phyloP scores from a whole-genome alignment of 2,888 invertebrate genomes.

The Sarcophaga subvicina region DNA sequence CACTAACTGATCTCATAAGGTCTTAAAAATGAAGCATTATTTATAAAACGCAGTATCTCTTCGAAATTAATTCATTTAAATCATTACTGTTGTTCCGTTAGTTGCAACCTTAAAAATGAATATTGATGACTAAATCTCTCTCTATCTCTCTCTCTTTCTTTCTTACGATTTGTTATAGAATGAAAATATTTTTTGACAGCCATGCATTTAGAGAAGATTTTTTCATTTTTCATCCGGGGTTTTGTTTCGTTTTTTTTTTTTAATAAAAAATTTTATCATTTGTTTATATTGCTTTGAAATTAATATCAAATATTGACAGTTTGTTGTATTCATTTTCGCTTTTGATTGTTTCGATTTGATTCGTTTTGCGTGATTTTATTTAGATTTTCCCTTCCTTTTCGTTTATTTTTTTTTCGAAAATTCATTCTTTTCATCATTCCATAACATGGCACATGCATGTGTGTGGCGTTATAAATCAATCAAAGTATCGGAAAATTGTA shows the following conservation, averaged over 20 bases:
- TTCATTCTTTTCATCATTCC: background rate
- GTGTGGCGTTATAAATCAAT: conserved; percentile 62
- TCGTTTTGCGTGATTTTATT: background rate
- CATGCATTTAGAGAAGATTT: background rate
- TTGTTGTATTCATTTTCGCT: conserved; percentile 31
- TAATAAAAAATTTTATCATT: conserved; percentile 36
- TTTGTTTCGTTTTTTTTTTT: conserved; percentile 8
- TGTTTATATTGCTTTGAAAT: conserved; percentile 66
- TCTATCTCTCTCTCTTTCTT: background rate
- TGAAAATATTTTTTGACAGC: no score
- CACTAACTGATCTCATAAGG: no score
- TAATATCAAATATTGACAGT: conserved; percentile 64
- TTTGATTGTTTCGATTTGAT: conserved; percentile 23
- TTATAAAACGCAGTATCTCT: no score
- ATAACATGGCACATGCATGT: background rate
- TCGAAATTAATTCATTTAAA: no score
- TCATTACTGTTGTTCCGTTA: background rate
- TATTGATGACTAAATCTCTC: conserved; percentile 23
- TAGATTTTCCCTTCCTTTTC: background rate
- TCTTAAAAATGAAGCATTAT: no score
- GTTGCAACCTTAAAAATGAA: background rate
- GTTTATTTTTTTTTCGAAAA: background rate
- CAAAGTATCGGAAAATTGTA: conserved; percentile 52
- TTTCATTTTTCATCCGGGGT: background rate
- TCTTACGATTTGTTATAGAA: background rate